phyloP scores from a whole-genome alignment of 2,888 invertebrate species.

The Pseudococcus longispinus region DNA sequence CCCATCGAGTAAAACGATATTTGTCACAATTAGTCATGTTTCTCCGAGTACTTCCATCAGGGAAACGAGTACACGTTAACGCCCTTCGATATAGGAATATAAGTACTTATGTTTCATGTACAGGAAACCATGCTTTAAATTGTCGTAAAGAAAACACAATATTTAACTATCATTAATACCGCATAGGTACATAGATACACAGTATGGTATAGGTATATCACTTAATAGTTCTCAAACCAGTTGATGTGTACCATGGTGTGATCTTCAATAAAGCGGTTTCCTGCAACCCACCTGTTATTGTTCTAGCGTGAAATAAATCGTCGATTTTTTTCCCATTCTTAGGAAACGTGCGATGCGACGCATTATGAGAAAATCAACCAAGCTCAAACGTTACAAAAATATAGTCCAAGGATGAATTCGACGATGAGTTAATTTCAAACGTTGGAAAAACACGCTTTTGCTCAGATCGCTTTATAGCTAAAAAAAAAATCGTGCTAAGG shows the following conservation, averaged over 20 bases:
- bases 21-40: neutral
- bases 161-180: conserved; percentile 26
- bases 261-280: conserved; percentile 49
- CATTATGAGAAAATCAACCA: neutral
- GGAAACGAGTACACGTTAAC: neutral
- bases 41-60: neutral
- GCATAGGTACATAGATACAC: neutral
- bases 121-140: conserved; percentile 24
- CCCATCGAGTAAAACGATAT: neutral
- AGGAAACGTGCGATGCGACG: neutral
- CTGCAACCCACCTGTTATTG: conserved; percentile 50
- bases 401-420: conserved; percentile 18
- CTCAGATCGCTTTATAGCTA: neutral
- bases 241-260: neutral
- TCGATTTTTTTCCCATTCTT: conserved; percentile 18
- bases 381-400: neutral
- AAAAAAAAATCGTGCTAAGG: neutral
- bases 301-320: conserved; percentile 52
- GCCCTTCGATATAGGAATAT: neutral
- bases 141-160: neutral
- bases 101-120: neutral
- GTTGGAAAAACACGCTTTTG: neutral
- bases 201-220: neutral
- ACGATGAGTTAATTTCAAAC: neutral
- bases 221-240: neutral